Evolutionary conservation across 2,113 vertebrate genomes (phyloP).

Genomic region (Carassius gibelio): DNA sequence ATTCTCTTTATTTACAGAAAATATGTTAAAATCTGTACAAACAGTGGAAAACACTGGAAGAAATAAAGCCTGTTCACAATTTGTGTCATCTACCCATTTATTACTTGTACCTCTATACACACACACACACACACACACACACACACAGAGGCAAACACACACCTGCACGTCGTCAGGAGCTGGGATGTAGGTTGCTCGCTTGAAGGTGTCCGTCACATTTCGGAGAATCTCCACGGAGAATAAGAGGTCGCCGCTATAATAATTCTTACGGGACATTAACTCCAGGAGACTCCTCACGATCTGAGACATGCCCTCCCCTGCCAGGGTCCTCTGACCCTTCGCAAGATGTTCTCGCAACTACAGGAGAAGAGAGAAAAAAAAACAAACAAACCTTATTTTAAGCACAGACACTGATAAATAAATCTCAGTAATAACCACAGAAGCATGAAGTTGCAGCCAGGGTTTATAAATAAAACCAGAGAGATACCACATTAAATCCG

Average conservation of each 20-base stretch:
- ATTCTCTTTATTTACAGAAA: background rate
- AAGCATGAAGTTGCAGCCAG: background rate
- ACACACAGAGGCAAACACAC: background rate
- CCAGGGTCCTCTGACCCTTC: constrained; percentile 98
- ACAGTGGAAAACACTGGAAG: background rate
- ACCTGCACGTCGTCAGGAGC: constrained; percentile 97
- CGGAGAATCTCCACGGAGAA: constrained; percentile 99
- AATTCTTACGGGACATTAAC: constrained; percentile 91
- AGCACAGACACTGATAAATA: constrained; percentile 1
- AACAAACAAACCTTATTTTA: background rate
- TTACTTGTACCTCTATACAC: background rate
- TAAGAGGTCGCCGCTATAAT: constrained; percentile 97
- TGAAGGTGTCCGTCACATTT: constrained; percentile 99
- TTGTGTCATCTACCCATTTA: background rate
- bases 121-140: background rate
- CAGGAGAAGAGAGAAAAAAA: background rate
- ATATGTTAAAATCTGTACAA: background rate
- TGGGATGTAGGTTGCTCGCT: constrained; percentile 97
- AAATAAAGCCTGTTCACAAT: background rate
- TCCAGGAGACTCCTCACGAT: constrained; percentile 96
- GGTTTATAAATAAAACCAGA: background rate
- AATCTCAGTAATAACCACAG: constrained; percentile 25
- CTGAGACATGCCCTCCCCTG: constrained; percentile 97
- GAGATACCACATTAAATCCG: background rate
- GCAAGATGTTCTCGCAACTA: constrained; percentile 98